Evolutionary conservation across 2,888 invertebrate genomes (phyloP), one percentile per base, ranked within the genome.

Genomic region (Hybos culiciformis): DNA sequence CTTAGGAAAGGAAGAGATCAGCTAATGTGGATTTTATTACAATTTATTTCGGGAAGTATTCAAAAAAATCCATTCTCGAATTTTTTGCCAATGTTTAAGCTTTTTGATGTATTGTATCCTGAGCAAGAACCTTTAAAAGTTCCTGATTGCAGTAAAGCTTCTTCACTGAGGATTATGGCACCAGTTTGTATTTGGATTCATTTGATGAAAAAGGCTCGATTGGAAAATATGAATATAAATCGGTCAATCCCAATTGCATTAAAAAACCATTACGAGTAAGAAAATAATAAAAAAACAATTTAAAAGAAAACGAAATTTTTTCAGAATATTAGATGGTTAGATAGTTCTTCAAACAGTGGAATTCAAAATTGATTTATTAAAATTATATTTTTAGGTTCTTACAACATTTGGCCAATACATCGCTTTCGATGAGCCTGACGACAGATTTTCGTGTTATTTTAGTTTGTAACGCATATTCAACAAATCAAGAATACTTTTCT

Each of bases 11-110:
- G 94, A 0, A 72, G 97, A 38, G 96, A 96, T 66, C 93, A 97
- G 56, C 70, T 98, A n/a, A 97, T 98, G 96, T 97, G 97, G 96
- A 86, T 93, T 17, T 69, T 97, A 15, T 69, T 98, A 34, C 97
- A 98, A 68, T 96, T 93, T 58, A 90, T 97, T 54, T 94, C 96
- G 0, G 94, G 94, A 39, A 92, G 91, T 58, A 93, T 93, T 56
- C 91, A 92, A 62, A 80, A 92, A 53, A 93, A 93, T 67, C 87
- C 92, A 0, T 66, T 87, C 37, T 79, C 82, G 1, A 90, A 88
- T 61, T 91, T 91, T 57, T 67, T 91, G 48, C 90, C 92, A 0
- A 88, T 94, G 46, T 76, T 94, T 54, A 83, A 86, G 59, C 70
- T 96, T 11, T 91, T 91, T 63, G 93, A 94, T 63, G 70, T 93